phyloP scores from a whole-genome alignment of 1,140 invertebrate genomes.

The Pogonognathellus flavescens region DNA sequence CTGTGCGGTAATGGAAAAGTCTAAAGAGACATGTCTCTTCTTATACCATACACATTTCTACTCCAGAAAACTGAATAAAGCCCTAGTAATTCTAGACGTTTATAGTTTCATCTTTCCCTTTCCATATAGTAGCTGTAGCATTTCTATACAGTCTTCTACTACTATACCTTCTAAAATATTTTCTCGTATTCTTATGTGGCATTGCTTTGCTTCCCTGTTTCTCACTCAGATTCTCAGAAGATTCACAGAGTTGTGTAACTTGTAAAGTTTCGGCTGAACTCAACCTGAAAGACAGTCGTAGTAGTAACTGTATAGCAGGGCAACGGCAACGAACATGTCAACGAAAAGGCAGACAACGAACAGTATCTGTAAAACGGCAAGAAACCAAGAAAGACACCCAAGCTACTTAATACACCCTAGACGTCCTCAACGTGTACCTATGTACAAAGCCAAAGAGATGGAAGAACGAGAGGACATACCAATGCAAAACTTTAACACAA shows the following conservation, averaged over 20 bases:
- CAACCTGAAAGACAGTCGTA: neutral
- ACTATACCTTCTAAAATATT: too few species aligned
- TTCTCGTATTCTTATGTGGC: neutral
- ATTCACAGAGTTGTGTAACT: slow-evolving; percentile 1
- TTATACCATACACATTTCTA: neutral
- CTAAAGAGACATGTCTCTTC: neutral
- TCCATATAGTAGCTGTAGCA: neutral
- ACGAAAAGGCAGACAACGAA: neutral
- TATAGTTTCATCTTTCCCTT: neutral
- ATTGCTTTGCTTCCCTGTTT: slow-evolving; percentile 4
- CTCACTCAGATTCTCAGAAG: slow-evolving; percentile 24
- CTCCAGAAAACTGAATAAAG: neutral
- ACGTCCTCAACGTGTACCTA: too few species aligned
- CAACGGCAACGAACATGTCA: neutral
- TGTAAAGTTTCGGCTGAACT: neutral
- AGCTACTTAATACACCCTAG: too few species aligned
- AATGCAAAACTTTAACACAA: neutral
- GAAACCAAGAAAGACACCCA: neutral
- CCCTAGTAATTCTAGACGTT: neutral
- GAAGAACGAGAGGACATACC: neutral
- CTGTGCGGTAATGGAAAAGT: slow-evolving; percentile 1
- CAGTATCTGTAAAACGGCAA: neutral
- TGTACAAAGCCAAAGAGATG: too few species aligned
- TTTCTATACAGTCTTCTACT: neutral
- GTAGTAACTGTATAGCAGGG: neutral